Conservation (phyloP, 2,797 vertebrate genomes). For the Phataginus tetradactyla region DNA sequence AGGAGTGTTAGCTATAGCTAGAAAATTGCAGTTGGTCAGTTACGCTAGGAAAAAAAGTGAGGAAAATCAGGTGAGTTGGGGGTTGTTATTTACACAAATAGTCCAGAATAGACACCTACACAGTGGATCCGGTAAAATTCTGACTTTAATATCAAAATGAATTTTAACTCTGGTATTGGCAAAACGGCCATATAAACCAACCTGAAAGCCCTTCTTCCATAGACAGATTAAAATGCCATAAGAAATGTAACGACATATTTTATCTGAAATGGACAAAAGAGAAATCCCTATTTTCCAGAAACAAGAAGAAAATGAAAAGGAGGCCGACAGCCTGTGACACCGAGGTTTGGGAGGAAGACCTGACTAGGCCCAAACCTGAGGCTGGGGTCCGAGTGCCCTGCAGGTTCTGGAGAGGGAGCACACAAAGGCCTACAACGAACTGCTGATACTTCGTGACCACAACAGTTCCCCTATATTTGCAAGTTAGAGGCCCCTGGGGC, state of each 20-base stretch:
- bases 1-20: background rate
- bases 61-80: background rate
- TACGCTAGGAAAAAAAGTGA: background rate
- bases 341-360: no score
- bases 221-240: background rate
- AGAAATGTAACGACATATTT: background rate
- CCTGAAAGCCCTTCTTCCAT: background rate
- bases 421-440: background rate
- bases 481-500: background rate
- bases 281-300: background rate
- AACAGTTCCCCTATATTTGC: background rate
- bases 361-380: background rate
- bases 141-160: background rate
- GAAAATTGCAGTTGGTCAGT: background rate
- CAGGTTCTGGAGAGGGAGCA: background rate
- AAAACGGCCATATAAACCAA: background rate
- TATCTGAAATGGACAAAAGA: background rate
- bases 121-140: background rate
- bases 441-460: background rate
- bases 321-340: background rate
- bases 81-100: background rate
- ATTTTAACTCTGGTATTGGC: background rate
- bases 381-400: fast-evolving
- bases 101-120: background rate
- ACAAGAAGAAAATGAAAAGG: background rate